Base-by-base conservation (phyloP, 1,140 invertebrate species). In the Achroia grisella region DNA sequence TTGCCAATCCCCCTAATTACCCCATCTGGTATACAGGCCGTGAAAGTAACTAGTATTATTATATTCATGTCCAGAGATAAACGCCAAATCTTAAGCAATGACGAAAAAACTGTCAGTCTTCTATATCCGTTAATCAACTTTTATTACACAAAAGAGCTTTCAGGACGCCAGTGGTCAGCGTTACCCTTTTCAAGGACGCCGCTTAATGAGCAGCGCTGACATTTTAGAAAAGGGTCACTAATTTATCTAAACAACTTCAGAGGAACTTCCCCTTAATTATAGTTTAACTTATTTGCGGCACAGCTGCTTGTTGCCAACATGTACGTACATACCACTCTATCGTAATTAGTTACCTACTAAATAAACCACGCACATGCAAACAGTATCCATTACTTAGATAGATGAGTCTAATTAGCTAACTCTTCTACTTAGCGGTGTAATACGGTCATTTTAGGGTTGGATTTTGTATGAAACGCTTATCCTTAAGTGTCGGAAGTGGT, bases 191-290 rank as follows among this genome's bases (percentile, higher is more conserved):
- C 66, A 60, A 71, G 63, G 63, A 37, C 51, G 48, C 36, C 34
- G 39, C 52, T 44, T 76, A 76, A 76, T 76, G 70, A 57, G 40
- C 44, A 52, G 35, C 31, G 65, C 62, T 71, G 72, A 76, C 72
- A 67, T 73, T 76, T 76, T 59, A 71, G 73, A 71, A 74, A 76
- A 75, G 76, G 76, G 73, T 73, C 61, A 60, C 70, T 77, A 77
- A 80, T 80, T 74, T 80, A 77, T 77, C 71, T 76, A 61, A 75
- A 69, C 71, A 63, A 64, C 60, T 73, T 67, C 48, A 61, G 53
- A 53, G 62, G 53, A 65, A 69, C 56, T 69, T 62, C 44, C 55
- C 66, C 71, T 77, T 80, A 80, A 80, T 80, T 77, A 75, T 77
- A 80, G 76, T 80, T 80, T 75, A 71, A 80, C 71, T 79, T 71